Percentiles rank a stretch among this genome's conserved stretches.
These are phyloP conservation scores for Drosophila peninsularis DNA, from an alignment of 2,888 invertebrate genomes.

Conservation along the genomic window DNA sequence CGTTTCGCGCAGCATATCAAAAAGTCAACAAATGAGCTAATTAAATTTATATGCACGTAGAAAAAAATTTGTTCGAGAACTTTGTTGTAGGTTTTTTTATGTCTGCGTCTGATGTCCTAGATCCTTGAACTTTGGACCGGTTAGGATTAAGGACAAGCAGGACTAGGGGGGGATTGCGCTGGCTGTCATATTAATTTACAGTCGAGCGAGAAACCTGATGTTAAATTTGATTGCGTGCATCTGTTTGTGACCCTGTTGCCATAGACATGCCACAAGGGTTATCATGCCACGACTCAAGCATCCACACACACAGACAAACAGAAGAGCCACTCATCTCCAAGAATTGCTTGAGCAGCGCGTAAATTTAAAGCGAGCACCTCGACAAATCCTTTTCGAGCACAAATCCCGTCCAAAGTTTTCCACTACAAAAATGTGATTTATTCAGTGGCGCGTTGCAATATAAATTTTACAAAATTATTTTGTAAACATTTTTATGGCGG, in stretches of 20 bases:
- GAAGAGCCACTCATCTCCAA: conserved; percentile 4
- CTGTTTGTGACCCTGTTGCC: conserved; percentile 49
- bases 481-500: conserved; percentile 64
- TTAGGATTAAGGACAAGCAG: conserved; percentile 12
- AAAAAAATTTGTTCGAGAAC: conserved; percentile 11
- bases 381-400: conserved; percentile 24
- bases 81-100: conserved; percentile 7
- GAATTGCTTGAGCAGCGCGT: conserved; percentile 44
- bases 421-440: conserved; percentile 52
- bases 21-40: conserved; percentile 41
- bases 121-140: conserved; percentile 42
- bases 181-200: conserved; percentile 53
- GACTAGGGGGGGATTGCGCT: neutral
- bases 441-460: conserved; percentile 53
- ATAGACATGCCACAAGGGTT: conserved; percentile 50
- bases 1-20: conserved; percentile 9
- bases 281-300: conserved; percentile 27
- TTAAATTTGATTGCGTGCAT: conserved; percentile 21
- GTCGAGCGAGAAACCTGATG: conserved; percentile 17
- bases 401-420: conserved; percentile 28
- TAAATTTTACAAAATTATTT: conserved; percentile 44
- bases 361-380: conserved; percentile 41
- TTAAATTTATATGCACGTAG: conserved; percentile 41
- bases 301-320: conserved; percentile 1
- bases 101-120: conserved; percentile 35